These are phyloP conservation scores for Caranx melampygus DNA, from an alignment of 2,113 vertebrate genomes.

Conservation along the genomic window DNA sequence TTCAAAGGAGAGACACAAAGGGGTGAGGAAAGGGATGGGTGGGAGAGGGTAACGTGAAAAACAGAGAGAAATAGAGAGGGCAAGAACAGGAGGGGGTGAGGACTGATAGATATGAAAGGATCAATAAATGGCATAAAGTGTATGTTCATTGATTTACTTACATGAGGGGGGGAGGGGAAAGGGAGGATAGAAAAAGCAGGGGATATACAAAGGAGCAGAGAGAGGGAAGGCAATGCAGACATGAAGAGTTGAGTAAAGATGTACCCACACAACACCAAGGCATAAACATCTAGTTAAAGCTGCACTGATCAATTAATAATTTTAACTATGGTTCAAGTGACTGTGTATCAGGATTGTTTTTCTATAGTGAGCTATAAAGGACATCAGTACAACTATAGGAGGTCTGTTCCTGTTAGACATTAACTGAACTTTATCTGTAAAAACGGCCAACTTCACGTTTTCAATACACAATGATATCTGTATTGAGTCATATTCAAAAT, in stretches of 20 bases:
- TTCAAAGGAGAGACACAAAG: constrained; percentile 62
- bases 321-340: constrained; percentile 21
- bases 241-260: neutral
- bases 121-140: constrained; percentile 81
- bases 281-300: constrained; percentile 25
- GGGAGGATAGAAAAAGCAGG: constrained; percentile 34
- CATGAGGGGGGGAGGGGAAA: constrained; percentile 27
- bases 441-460: neutral
- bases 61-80: constrained; percentile 36
- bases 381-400: neutral
- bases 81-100: constrained; percentile 60
- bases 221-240: constrained; percentile 16
- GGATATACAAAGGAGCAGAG: constrained; percentile 6
- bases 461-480: neutral
- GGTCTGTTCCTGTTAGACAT: too few species aligned
- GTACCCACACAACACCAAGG: neutral
- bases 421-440: neutral
- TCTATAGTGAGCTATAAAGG: neutral
- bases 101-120: constrained; percentile 68
- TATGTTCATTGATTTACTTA: constrained; percentile 76
- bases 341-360: neutral
- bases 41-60: constrained; percentile 28
- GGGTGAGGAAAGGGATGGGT: constrained; percentile 15
- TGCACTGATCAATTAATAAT: constrained; percentile 22
- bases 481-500: neutral